Percentiles rank a stretch among this genome's conserved stretches.
Conservation (phyloP, 2,113 vertebrate species). For the Regulus satrapa region DNA sequence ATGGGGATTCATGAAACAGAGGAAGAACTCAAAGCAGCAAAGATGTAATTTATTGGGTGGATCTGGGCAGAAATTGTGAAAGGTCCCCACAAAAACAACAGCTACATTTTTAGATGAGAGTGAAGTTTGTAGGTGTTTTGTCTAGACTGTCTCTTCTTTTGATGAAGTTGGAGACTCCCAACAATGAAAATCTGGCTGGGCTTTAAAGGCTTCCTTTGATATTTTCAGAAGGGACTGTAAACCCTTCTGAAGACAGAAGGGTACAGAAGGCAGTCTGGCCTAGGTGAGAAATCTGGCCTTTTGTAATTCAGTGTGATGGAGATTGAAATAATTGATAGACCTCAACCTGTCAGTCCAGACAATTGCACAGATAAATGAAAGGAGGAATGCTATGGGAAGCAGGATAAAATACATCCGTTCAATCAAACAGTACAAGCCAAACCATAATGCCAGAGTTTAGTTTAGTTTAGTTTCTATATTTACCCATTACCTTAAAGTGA, state of each 20-base stretch:
- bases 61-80: constrained; percentile 19
- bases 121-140: constrained; percentile 48
- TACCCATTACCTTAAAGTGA: not conserved
- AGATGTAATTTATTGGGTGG: not conserved
- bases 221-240: constrained; percentile 19
- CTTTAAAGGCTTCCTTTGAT: constrained; percentile 50
- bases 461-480: not conserved
- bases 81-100: not conserved
- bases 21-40: not conserved
- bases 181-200: constrained; percentile 23
- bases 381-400: not conserved
- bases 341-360: not conserved
- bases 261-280: not conserved
- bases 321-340: not conserved
- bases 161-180: constrained; percentile 40
- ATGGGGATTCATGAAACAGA: not conserved
- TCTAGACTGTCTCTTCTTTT: constrained; percentile 56
- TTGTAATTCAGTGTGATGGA: not conserved
- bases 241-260: not conserved
- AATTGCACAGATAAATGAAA: not conserved
- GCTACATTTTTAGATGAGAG: not conserved
- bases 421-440: not conserved
- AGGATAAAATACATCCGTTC: not conserved
- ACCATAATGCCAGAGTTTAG: not conserved
- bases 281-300: not conserved